A percentile compares a stretch with the other conserved stretches of the same genome.
These are phyloP conservation scores for Bergia puertoricense DNA, from an alignment of 92 coral and sea anemone species.

Conservation along the genomic window DNA sequence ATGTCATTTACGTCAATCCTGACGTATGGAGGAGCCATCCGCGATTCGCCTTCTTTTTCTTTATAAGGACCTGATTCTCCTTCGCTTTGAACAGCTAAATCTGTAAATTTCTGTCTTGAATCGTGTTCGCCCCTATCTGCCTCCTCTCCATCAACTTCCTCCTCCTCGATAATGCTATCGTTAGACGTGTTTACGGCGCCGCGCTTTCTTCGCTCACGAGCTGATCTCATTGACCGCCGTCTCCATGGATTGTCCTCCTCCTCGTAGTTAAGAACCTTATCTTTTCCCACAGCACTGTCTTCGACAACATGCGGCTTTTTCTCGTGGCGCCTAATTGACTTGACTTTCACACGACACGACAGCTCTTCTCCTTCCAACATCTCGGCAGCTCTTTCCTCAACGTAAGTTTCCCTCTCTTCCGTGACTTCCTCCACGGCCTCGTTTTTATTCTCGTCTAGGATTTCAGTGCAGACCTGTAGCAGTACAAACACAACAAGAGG, in stretches of 20 bases:
- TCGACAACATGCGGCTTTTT: constrained; percentile 7
- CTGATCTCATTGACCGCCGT: constrained; percentile 32
- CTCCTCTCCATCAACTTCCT: background rate
- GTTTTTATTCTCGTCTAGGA: constrained; percentile 39
- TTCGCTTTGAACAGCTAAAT: constrained; percentile 15
- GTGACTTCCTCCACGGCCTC: constrained; percentile 48
- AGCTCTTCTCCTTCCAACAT: constrained; percentile 29
- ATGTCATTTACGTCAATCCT: constrained; percentile 2
- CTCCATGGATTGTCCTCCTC: constrained; percentile 41
- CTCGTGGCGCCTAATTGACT: constrained; percentile 32
- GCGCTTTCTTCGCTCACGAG: constrained; percentile 27
- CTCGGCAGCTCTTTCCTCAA: constrained; percentile 47
- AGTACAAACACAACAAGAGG: background rate
- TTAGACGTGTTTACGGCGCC: background rate
- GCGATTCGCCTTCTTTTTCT: background rate
- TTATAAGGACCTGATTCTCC: constrained; percentile 2
- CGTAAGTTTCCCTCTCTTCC: constrained; percentile 55
- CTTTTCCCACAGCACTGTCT: constrained; percentile 5
- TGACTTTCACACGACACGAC: constrained; percentile 8
- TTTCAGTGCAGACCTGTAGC: constrained; percentile 40
- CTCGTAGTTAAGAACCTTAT: constrained; percentile 14
- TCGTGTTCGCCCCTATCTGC: background rate
- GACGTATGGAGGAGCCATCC: constrained; percentile 10
- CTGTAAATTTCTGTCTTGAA: background rate
- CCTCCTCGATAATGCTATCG: background rate